Percentiles rank a stretch among this genome's conserved stretches.
These are phyloP conservation scores for Drosophila nr. perissopoda DNA, from an alignment of 2,888 invertebrate genomes.

Conservation along the genomic window DNA sequence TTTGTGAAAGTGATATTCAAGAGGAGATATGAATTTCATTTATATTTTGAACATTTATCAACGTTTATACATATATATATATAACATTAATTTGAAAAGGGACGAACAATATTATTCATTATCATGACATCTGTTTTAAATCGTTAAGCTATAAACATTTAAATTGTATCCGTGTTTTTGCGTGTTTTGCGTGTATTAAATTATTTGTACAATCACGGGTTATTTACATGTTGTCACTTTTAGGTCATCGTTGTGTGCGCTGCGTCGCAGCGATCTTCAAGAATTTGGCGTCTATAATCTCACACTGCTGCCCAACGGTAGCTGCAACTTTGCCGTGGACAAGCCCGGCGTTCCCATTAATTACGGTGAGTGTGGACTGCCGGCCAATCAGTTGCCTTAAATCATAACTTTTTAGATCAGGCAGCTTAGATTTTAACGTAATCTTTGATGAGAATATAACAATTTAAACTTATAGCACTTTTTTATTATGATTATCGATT, in stretches of 20 bases:
- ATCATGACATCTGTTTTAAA: conserved; percentile 7
- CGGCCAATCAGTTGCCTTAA: neutral
- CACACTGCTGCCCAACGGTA: conserved; percentile 85
- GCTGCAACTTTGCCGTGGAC: conserved; percentile 87
- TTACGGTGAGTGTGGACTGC: conserved; percentile 82
- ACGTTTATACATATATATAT: too few species aligned
- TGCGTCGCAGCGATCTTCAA: conserved; percentile 85
- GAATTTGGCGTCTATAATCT: conserved; percentile 91
- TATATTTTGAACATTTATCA: too few species aligned
- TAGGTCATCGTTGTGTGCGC: conserved; percentile 87
- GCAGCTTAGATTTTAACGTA: neutral
- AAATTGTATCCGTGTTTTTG: conserved; percentile 43
- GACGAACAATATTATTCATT: neutral
- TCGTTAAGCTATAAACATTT: neutral
- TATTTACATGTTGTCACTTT: conserved; percentile 43
- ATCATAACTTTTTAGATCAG: neutral
- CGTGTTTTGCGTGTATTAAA: neutral
- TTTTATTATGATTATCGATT: neutral
- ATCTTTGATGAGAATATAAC: neutral
- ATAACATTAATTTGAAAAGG: too few species aligned
- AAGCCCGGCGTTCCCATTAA: conserved; percentile 90
- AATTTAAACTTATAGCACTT: neutral
- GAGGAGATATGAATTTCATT: neutral
- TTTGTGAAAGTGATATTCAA: neutral
- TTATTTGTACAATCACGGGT: neutral